Evolutionary conservation across 1,140 invertebrate genomes (phyloP).

Genomic region (Melipona quadrifasciata): DNA sequence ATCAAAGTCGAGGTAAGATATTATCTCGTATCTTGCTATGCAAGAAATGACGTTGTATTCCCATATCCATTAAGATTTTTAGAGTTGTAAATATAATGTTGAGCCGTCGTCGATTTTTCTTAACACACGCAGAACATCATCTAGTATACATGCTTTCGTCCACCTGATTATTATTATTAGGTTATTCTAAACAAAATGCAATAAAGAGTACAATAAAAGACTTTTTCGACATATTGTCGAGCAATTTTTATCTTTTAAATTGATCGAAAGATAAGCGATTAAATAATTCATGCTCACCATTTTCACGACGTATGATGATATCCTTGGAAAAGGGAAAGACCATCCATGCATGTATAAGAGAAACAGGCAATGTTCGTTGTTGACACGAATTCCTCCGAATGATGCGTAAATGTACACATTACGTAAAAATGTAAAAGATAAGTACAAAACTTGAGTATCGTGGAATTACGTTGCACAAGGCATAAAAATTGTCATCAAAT

Average conservation of each 20-base stretch:
- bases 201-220: conserved; percentile 38
- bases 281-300: neutral
- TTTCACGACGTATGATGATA: neutral
- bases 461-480: neutral
- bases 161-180: neutral
- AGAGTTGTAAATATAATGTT: conserved; percentile 12
- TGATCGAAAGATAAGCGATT: neutral
- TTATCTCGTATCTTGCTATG: neutral
- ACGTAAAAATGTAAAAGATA: neutral
- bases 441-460: conserved; percentile 19
- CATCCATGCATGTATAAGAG: neutral
- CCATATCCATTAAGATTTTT: neutral
- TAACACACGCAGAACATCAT: neutral
- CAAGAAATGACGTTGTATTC: neutral
- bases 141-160: neutral
- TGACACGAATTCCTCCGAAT: neutral
- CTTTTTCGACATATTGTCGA: neutral
- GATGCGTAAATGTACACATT: neutral
- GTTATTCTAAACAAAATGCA: neutral
- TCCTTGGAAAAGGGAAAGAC: neutral
- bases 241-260: conserved; percentile 12
- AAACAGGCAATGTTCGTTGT: neutral
- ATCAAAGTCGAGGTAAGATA: neutral
- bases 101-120: neutral
- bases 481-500: neutral